Base-by-base conservation (phyloP, 2,888 invertebrate genomes). In the Stratiomys singularior region DNA sequence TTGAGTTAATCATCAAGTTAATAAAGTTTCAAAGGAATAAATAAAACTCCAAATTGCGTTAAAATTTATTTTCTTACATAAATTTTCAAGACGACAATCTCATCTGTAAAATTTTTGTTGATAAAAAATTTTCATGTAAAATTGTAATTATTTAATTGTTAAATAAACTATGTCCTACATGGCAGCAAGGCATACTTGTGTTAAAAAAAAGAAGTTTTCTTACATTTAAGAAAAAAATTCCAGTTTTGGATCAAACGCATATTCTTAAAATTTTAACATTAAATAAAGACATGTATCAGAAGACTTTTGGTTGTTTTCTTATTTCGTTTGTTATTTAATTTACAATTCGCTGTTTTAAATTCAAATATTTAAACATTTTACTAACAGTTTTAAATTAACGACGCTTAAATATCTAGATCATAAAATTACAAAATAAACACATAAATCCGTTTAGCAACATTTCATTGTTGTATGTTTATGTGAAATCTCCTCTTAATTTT, bases 111-210 rank as follows among this genome's bases (percentile, higher is more conserved):
- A 37, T 37, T 37, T 37, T 46, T 25, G 69, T 25, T 69, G 21
- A 47, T 47, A 23, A 47, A 69, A 69, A 69, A 13, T 13, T 23
- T 69, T 46, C 30, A 23, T 69, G 4, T 47, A 46, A 47, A 25
- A 47, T 18, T 25, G n/a, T 69, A 21, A 21, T 46, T 47, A 23
- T 47, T 44, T 66, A 21, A 69, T 23, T 47, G 69, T 69, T 69
- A 69, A 69, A 66, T 52, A 37, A 58, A 60, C 74, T 74, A 74
- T 60, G 18, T 74, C 27, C 74, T 74, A 74, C 60, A 74, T 74
- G 74, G 74, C 74, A 74, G 58, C 74, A 74, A 74, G 60, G 74
- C 74, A 60, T 58, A 37, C 60, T 60, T 44, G 44, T 74, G 30
- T 60, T 74, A 74, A 46, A 21, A 74, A 72, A 69, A 69, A 46